Conservation (phyloP, 1,140 invertebrate species). For the Drosophila triauraria region DNA sequence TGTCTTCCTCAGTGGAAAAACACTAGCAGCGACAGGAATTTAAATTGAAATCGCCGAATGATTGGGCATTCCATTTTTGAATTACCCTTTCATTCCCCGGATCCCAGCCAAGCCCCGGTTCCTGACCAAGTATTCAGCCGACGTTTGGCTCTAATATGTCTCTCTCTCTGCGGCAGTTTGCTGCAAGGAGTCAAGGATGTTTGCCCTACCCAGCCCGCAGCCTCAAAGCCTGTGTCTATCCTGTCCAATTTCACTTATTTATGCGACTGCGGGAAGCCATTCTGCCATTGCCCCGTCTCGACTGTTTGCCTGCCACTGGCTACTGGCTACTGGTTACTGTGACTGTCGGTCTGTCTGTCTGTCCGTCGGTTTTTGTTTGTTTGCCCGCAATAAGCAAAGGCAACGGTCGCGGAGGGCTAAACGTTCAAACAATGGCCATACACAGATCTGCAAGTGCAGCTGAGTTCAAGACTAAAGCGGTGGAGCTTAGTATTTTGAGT, state of each 20-base stretch:
- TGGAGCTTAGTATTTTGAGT: too few relatives aligned
- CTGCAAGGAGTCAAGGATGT: conserved; percentile 64
- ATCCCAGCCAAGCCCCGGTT: conserved; percentile 45
- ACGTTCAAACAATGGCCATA: conserved; percentile 46
- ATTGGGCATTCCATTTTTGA: conserved; percentile 48
- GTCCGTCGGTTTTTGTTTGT: conserved; percentile 39
- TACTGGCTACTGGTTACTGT: conserved; percentile 24
- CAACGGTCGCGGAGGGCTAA: conserved; percentile 31
- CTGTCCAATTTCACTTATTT: conserved; percentile 61
- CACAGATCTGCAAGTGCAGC: conserved; percentile 15
- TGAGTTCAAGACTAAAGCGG: neutral
- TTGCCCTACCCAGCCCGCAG: conserved; percentile 32
- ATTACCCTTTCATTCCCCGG: conserved; percentile 52
- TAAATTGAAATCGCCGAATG: conserved; percentile 29
- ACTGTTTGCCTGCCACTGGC: conserved; percentile 33
- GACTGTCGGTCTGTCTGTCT: conserved; percentile 10
- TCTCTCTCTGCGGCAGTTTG: conserved; percentile 18
- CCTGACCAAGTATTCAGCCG: conserved; percentile 17
- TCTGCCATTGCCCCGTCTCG: conserved; percentile 16
- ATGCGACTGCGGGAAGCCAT: conserved; percentile 45
- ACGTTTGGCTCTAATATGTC: conserved; percentile 21
- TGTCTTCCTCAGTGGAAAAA: neutral
- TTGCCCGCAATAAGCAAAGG: conserved; percentile 46
- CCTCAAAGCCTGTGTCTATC: conserved; percentile 32
- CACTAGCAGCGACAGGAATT: conserved; percentile 20